phyloP scores from a whole-genome alignment of 1,140 invertebrate species.

The Antheraea mylitta region DNA sequence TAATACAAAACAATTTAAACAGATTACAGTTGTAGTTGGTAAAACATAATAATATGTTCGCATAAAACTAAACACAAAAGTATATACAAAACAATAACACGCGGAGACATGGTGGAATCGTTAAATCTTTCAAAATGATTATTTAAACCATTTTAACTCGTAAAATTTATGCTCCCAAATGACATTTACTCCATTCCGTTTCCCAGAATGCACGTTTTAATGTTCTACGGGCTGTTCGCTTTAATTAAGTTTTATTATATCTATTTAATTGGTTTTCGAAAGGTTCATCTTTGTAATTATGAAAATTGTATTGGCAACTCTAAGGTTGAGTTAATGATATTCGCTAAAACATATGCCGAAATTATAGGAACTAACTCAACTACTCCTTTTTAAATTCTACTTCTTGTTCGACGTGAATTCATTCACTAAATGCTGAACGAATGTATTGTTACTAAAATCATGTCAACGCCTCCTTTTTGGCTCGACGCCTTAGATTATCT shows the following conservation, averaged over 20 bases:
- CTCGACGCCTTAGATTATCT: too few species aligned
- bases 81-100: background rate
- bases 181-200: constrained; percentile 27
- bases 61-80: background rate
- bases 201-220: constrained; percentile 24
- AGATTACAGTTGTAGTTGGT: background rate
- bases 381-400: too few species aligned
- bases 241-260: constrained; percentile 19
- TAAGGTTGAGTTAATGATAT: background rate
- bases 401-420: too few species aligned
- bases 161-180: constrained; percentile 39
- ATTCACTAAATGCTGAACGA: too few species aligned
- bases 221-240: constrained; percentile 13
- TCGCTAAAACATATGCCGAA: background rate
- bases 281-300: background rate
- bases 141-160: constrained; percentile 40
- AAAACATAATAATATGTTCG: background rate
- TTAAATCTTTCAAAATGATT: constrained; percentile 38
- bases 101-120: constrained; percentile 20
- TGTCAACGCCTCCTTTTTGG: too few species aligned
- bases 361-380: background rate
- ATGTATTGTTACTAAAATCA: too few species aligned
- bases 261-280: constrained; percentile 13
- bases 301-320: background rate
- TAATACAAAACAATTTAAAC: too few species aligned